These are phyloP conservation scores for Minunthozetes semirufus DNA, from an alignment of 2,888 invertebrate species.

Conservation along the genomic window DNA sequence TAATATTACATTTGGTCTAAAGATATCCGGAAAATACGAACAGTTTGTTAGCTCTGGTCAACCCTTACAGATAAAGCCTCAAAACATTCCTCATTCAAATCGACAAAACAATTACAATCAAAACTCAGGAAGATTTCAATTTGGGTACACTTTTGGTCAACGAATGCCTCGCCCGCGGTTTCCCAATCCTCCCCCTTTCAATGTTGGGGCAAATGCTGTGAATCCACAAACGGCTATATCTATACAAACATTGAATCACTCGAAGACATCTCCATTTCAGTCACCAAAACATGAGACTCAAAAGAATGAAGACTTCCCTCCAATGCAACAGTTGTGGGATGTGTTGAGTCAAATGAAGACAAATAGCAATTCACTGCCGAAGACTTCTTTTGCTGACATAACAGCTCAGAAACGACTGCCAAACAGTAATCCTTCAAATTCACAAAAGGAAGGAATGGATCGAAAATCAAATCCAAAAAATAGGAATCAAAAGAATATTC, in stretches of 20 bases:
- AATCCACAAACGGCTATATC: neutral
- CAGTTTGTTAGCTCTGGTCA: conserved; percentile 25
- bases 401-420: neutral
- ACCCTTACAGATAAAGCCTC: conserved; percentile 21
- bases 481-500: neutral
- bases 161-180: neutral
- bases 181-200: neutral
- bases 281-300: conserved; percentile 18
- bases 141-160: neutral
- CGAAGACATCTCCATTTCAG: conserved; percentile 33
- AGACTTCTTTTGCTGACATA: conserved; percentile 6
- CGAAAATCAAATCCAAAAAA: neutral
- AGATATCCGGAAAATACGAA: conserved; percentile 42
- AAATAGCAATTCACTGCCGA: neutral
- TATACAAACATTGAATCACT: conserved; percentile 30
- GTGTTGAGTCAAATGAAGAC: neutral
- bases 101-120: neutral
- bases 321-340: conserved; percentile 18
- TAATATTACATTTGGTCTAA: conserved; percentile 57
- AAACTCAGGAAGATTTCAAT: conserved; percentile 11
- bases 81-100: neutral
- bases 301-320: conserved; percentile 13
- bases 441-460: neutral
- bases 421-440: neutral
- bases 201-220: too few species aligned